Evolutionary conservation across 2,797 vertebrate genomes (phyloP).

Genomic region (Lithobates pipiens): DNA sequence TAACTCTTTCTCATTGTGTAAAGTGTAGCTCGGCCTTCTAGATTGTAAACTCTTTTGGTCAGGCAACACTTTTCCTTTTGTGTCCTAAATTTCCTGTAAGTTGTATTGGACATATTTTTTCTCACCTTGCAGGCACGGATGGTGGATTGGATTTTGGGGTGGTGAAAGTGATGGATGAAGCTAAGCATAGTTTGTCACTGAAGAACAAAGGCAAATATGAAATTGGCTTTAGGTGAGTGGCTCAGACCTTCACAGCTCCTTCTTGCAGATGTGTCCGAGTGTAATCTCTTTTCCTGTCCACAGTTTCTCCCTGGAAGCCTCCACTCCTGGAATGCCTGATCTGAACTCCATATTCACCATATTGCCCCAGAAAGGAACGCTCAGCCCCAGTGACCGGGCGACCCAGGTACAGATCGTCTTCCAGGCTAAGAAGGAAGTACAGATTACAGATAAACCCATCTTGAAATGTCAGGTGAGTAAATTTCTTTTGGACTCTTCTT

Average conservation of each 20-base stretch:
- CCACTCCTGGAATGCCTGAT: constrained; percentile 63
- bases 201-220: constrained; percentile 90
- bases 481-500: too few relatives aligned
- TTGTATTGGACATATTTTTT: too few relatives aligned
- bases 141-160: constrained; percentile 85
- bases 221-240: constrained; percentile 82
- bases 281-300: constrained; percentile 17
- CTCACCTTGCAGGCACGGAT: constrained; percentile 72
- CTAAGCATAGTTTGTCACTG: constrained; percentile 78
- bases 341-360: constrained; percentile 79
- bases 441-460: constrained; percentile 77
- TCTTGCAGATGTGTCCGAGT: not conserved
- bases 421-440: constrained; percentile 77
- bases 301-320: constrained; percentile 81
- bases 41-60: too few relatives aligned
- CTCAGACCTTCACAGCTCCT: too few relatives aligned
- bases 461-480: constrained; percentile 83
- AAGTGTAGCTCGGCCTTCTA: too few relatives aligned
- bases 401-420: constrained; percentile 79
- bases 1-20: too few relatives aligned
- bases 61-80: too few relatives aligned
- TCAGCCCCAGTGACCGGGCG: constrained; percentile 73
- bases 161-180: constrained; percentile 80
- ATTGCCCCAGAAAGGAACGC: constrained; percentile 76
- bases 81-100: too few relatives aligned